These are phyloP conservation scores for Drosophila ironensis DNA, from an alignment of 1,140 invertebrate species.

Conservation along the genomic window DNA sequence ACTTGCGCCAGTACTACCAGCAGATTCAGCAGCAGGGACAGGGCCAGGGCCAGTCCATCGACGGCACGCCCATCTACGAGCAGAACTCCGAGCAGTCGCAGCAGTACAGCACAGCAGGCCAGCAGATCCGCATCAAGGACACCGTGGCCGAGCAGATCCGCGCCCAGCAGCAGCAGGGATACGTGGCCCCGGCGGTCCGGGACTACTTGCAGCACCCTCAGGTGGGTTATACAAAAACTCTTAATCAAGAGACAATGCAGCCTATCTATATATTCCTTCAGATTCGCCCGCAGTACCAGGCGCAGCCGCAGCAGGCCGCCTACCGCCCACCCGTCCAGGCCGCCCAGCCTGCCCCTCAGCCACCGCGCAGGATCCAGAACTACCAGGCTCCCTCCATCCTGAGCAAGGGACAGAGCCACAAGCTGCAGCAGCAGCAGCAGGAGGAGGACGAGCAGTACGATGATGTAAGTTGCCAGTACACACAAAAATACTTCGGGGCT, in stretches of 20 bases:
- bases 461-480: constrained; percentile 69
- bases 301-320: constrained; percentile 65
- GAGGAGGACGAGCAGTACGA: constrained; percentile 79
- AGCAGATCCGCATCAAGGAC: constrained; percentile 76
- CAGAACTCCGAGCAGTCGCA: constrained; percentile 79
- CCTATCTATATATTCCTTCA: neutral
- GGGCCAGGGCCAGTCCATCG: constrained; percentile 46
- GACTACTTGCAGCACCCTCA: constrained; percentile 72
- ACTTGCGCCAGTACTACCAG: constrained; percentile 78
- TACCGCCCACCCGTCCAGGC: constrained; percentile 64
- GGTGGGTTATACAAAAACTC: no score
- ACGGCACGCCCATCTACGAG: constrained; percentile 79
- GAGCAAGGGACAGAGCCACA: constrained; percentile 65
- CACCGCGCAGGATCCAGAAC: constrained; percentile 55
- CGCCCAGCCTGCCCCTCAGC: constrained; percentile 49
- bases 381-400: constrained; percentile 49
- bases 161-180: constrained; percentile 71
- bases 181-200: constrained; percentile 72
- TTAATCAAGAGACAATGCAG: no score
- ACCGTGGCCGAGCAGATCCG: constrained; percentile 76
- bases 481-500: neutral
- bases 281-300: constrained; percentile 55
- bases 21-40: constrained; percentile 71
- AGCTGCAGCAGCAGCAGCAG: constrained; percentile 48
- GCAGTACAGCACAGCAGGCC: constrained; percentile 72